Evolutionary conservation across 64 coral and sea anemone species (phyloP), one percentile per base, ranked within the genome.

Genomic region (Pachyseris speciosa): DNA sequence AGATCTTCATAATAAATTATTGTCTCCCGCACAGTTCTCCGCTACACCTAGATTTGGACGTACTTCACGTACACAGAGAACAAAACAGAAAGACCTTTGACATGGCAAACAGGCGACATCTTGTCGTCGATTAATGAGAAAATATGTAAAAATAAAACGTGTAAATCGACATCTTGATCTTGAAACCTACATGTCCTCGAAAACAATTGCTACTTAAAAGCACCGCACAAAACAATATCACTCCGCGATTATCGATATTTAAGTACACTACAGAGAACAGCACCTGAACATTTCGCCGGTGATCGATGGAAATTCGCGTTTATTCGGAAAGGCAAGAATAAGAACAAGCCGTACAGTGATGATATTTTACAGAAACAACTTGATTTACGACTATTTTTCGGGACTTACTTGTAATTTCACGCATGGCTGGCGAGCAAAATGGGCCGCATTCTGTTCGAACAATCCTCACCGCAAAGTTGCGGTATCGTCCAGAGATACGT

Each of bases 321-420:
- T 57, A 31, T 36, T 36, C 3, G 75, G 28, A 22, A 58, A 19
- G 47, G 17, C 33, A 34, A 63, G 34, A 17, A 57, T 3, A 81
- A 61, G 33, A 61, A 61, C 30, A 4, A 8, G 34, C 9, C 51
- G 7, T 9, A 81, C 19, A 81, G 52, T 5, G 77, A n/a, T 81
- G 9, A 40, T 57, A 61, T 81, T 81, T 63, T 81, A 27, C 77
- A 81, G 77, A 61, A 37, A 81, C 31, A 81, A 26, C 20, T 81
- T 55, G 77, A 81, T 81, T 63, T 81, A 41, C 11, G 34, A 15
- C 20, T 59, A 13, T 36, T 26, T 60, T 61, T 81, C 36, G 19
- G 15, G 29, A 81, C 77, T 81, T 80, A 80, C 77, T 81, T 39
- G 77, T 81, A 63, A 81, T 81, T 81, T 81, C 77, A 81, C 77